Conservation (phyloP, 2,797 vertebrate genomes). For the Staurois parvus region DNA sequence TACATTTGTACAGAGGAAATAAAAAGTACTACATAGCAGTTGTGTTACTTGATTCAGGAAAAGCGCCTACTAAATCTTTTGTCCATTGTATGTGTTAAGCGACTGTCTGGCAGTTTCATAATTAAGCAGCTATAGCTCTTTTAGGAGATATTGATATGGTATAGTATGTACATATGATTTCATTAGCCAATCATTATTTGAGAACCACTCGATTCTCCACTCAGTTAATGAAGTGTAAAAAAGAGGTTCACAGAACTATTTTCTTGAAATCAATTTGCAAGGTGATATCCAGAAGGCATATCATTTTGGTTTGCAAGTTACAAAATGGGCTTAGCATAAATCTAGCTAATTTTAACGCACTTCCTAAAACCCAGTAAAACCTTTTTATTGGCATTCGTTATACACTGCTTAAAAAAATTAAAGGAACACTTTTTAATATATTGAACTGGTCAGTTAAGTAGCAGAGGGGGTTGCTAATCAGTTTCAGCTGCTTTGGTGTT, state of each 20-base stretch:
- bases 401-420: too few relatives aligned
- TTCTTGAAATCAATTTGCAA: slow-evolving; percentile 41
- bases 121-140: background rate
- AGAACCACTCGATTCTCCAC: slow-evolving; percentile 28
- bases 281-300: slow-evolving; percentile 22
- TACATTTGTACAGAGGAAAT: too few relatives aligned
- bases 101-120: background rate
- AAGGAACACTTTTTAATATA: too few relatives aligned
- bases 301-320: slow-evolving; percentile 4
- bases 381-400: slow-evolving; percentile 27
- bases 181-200: slow-evolving; percentile 17
- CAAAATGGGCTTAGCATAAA: slow-evolving; percentile 1
- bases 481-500: too few relatives aligned
- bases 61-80: too few relatives aligned
- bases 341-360: background rate
- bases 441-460: too few relatives aligned
- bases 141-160: slow-evolving; percentile 23
- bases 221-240: slow-evolving; percentile 30
- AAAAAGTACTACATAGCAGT: too few relatives aligned
- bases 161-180: slow-evolving; percentile 30
- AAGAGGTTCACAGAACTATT: slow-evolving; percentile 3
- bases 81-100: too few relatives aligned
- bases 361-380: slow-evolving; percentile 24
- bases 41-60: too few relatives aligned
- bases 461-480: too few relatives aligned